Base-by-base conservation (phyloP, 2,113 vertebrate species). In the Chionis minor region DNA sequence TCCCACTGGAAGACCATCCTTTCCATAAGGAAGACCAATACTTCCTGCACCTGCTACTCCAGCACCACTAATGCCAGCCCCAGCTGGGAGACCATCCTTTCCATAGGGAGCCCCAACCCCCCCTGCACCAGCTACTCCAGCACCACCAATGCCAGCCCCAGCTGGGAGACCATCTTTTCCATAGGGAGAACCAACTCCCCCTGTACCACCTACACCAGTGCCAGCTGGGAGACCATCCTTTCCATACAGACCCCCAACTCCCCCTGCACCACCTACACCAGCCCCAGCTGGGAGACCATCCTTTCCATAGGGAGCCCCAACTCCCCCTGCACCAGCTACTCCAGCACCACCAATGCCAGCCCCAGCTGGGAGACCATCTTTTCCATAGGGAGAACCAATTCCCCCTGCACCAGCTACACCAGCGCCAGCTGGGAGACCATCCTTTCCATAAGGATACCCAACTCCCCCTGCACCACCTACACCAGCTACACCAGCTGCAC, bases 111-210 rank as follows among this genome's bases (percentile, higher is more conserved):
- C 38, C 6, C 23, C 40, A 17, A 26, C 3, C 18, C 20, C 28
- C 2, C 42, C 61, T 7, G 5, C 12, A 52, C 14, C 59, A 82
- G 11, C 42, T 13, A 8, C 79, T 30, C 10, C 81, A 26, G 15
- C 17, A 33, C 20, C 40, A 8, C n/a, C n/a, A n/a, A n/a, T n/a
- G 9, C 38, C 38, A 38, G 38, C 38, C 38, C 42, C 86, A 23
- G 11, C 4, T 22, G 56, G 40, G 1, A 83, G 2, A 18, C 63
- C 70, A 73, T 40, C 38, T 4, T 30, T 74, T 9, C 61, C 54
- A 47, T 40, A 80, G 0, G 14, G 32, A 72, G 11, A 5, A 0
- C 27, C 59, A 28, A 28, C 1, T 22, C 30, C 51, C 0, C 54
- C 51, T 26, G 9, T 27, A 15, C 23, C 59, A 45, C 32, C 55